Evolutionary conservation across 1,140 invertebrate genomes (phyloP).

Genomic region (Drosophila quadrilineata): DNA sequence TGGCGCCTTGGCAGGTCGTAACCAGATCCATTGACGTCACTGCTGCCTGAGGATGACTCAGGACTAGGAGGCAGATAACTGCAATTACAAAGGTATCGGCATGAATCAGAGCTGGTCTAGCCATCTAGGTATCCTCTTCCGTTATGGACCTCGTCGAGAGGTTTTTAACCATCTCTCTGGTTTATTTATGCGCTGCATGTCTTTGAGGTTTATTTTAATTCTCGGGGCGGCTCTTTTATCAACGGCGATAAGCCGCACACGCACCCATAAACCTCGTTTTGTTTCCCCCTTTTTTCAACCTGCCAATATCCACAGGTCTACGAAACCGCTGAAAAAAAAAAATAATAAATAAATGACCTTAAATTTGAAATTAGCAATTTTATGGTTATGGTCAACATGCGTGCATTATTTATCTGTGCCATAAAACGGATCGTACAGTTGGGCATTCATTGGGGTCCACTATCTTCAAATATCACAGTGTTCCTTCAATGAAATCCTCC

Average conservation of each 20-base stretch:
- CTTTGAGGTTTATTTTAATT: conserved; percentile 43
- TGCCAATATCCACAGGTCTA: conserved; percentile 16
- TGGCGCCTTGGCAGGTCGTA: conserved; percentile 37
- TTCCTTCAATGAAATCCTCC: no score
- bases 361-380: conserved; percentile 62
- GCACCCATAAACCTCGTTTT: conserved; percentile 72
- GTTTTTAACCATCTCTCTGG: neutral
- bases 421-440: no score
- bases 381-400: conserved; percentile 61
- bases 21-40: conserved; percentile 37
- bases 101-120: conserved; percentile 37
- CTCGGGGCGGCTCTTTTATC: conserved; percentile 60
- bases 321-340: conserved; percentile 15
- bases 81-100: neutral
- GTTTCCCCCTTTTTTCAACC: conserved; percentile 18
- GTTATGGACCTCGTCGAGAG: neutral
- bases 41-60: conserved; percentile 29
- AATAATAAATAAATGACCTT: conserved; percentile 71
- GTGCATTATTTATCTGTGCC: conserved; percentile 40
- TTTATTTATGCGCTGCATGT: conserved; percentile 59
- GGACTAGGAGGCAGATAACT: neutral
- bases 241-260: conserved; percentile 61
- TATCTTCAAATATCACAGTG: no score
- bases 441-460: no score
- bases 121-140: conserved; percentile 32